phyloP scores from a whole-genome alignment of 2,113 vertebrate species.

The Cricetomys ansorgei region DNA sequence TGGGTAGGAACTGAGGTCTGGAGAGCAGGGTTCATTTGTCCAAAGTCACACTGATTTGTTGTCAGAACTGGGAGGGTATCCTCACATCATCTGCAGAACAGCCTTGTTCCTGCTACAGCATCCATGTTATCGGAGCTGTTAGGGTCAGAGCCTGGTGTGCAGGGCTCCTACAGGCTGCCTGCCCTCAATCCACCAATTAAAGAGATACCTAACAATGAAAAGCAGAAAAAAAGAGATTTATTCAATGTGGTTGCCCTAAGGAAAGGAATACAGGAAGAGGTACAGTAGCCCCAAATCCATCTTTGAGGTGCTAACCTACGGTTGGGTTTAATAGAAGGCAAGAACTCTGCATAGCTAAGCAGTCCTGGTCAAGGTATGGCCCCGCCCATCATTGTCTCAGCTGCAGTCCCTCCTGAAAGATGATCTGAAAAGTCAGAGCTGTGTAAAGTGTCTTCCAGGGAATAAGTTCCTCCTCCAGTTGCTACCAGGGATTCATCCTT shows the following conservation, averaged over 20 bases:
- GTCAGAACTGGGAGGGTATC: too few species aligned
- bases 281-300: background rate
- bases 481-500: too few species aligned
- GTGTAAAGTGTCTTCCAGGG: background rate
- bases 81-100: too few species aligned
- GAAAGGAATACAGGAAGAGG: background rate
- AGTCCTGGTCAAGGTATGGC: background rate
- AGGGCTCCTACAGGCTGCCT: too few species aligned
- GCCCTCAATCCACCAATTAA: background rate
- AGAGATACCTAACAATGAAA: background rate
- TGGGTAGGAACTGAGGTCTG: background rate
- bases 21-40: background rate
- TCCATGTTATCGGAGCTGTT: background rate
- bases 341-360: background rate
- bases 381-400: background rate
- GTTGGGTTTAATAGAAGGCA: background rate
- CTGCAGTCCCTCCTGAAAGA: background rate
- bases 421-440: background rate
- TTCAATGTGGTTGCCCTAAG: background rate
- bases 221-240: too few species aligned
- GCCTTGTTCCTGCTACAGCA: accelerated
- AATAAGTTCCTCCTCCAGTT: too few species aligned
- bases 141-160: background rate
- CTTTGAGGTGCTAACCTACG: background rate
- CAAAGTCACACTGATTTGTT: background rate